Conservation (phyloP, 2,888 invertebrate genomes). For the Philaethria dido region DNA sequence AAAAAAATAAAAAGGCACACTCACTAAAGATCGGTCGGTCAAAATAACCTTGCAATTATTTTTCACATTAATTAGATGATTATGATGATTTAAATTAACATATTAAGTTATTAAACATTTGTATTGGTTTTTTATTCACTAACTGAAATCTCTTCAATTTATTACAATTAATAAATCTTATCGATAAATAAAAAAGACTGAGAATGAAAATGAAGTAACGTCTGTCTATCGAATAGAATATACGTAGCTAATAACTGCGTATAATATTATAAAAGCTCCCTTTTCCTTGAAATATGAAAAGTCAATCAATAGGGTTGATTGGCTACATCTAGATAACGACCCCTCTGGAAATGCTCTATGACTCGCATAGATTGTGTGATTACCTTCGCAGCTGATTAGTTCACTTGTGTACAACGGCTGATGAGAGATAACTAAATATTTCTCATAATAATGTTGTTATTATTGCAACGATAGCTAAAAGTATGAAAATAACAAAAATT, state of each 20-base stretch:
- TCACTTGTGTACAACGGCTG: slow-evolving; percentile 55
- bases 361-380: slow-evolving; percentile 54
- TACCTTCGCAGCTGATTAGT: slow-evolving; percentile 60
- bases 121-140: too few relatives aligned
- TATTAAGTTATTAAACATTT: too few relatives aligned
- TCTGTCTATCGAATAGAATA: slow-evolving; percentile 28
- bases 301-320: slow-evolving; percentile 71
- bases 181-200: too few relatives aligned
- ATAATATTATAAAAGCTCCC: slow-evolving; percentile 20
- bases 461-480: not conserved
- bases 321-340: slow-evolving; percentile 72
- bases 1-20: too few relatives aligned
- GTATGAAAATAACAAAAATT: not conserved
- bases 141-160: too few relatives aligned
- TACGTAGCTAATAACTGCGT: too few relatives aligned
- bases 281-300: slow-evolving; percentile 25
- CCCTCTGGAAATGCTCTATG: slow-evolving; percentile 46
- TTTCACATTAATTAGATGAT: too few relatives aligned
- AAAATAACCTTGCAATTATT: too few relatives aligned
- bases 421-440: slow-evolving; percentile 25
- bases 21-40: too few relatives aligned
- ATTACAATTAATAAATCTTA: too few relatives aligned
- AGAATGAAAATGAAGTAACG: too few relatives aligned
- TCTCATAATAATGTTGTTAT: slow-evolving; percentile 10
- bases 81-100: too few relatives aligned